Evolutionary conservation across 2,888 invertebrate species (phyloP).

Genomic region (Drosophila falleni): DNA sequence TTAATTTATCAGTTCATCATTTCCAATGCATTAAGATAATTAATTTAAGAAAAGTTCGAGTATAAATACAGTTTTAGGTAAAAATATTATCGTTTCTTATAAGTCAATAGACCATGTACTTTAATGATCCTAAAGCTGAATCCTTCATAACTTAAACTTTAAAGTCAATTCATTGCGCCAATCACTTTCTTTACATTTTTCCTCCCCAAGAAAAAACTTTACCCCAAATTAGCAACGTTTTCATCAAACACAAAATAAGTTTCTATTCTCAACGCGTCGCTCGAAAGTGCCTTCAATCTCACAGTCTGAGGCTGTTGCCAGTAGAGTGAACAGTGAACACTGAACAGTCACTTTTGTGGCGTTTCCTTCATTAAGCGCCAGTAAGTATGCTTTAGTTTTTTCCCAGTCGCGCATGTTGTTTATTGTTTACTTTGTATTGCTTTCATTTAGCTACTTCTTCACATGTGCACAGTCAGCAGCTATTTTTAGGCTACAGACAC

Average conservation of each 20-base stretch:
- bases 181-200: neutral
- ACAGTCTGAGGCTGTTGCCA: conserved; percentile 3
- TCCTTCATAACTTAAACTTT: neutral
- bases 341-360: conserved; percentile 51
- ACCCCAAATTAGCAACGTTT: conserved; percentile 39
- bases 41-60: too few species aligned
- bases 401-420: conserved; percentile 10
- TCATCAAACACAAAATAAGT: conserved; percentile 39
- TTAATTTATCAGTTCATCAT: too few species aligned
- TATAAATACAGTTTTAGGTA: too few species aligned
- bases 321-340: conserved; percentile 28
- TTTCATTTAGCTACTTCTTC: conserved; percentile 12
- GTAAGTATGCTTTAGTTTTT: conserved; percentile 61
- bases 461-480: conserved; percentile 59
- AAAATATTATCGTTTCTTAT: too few species aligned
- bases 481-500: conserved; percentile 39
- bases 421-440: conserved; percentile 43
- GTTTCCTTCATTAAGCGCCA: conserved; percentile 73
- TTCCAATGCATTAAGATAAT: too few species aligned
- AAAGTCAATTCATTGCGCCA: neutral
- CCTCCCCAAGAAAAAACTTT: neutral
- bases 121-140: too few species aligned
- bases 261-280: conserved; percentile 41
- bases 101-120: too few species aligned
- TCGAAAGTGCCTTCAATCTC: conserved; percentile 21